Conservation (phyloP, 2,113 vertebrate genomes). For the Equus quagga region DNA sequence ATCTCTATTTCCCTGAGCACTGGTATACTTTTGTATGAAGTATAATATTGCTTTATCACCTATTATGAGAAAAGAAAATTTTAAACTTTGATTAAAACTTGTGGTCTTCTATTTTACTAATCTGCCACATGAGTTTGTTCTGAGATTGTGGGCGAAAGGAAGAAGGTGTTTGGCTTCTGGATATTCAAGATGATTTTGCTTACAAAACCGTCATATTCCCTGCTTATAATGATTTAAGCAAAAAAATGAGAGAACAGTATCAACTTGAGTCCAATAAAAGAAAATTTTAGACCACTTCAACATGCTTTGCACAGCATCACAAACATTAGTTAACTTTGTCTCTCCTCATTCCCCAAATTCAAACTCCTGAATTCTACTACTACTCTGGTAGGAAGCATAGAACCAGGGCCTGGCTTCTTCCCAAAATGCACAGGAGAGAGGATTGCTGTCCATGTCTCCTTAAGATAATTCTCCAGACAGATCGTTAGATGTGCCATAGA, state of each 20-base stretch:
- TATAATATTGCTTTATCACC: neutral
- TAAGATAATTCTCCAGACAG: neutral
- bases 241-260: neutral
- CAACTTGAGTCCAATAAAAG: neutral
- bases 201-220: neutral
- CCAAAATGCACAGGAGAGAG: neutral
- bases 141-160: neutral
- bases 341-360: neutral
- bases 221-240: neutral
- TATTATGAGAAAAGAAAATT: constrained; percentile 5
- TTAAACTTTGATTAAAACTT: constrained; percentile 7
- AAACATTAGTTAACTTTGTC: neutral
- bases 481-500: neutral
- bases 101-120: neutral
- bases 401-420: neutral
- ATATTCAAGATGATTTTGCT: neutral
- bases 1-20: neutral
- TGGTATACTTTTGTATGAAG: constrained; percentile 1
- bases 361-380: neutral
- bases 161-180: neutral
- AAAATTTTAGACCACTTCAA: neutral
- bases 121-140: neutral
- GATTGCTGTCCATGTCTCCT: neutral
- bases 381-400: neutral
- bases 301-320: neutral